phyloP scores from a whole-genome alignment of 2,888 invertebrate species.

The Sussaba pulchella region DNA sequence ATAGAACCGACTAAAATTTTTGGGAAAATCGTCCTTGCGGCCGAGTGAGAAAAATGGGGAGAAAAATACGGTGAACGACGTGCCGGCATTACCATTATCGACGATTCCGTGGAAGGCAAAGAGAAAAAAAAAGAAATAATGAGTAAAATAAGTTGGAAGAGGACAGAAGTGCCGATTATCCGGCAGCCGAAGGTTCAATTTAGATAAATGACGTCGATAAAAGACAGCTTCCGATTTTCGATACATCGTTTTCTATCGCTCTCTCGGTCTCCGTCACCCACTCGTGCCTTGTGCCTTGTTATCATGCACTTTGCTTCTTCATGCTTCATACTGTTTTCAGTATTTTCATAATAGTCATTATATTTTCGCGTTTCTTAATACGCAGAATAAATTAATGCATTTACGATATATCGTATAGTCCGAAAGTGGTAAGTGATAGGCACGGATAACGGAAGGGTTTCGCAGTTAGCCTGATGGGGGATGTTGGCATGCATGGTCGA shows the following conservation, averaged over 20 bases:
- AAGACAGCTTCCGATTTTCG: slow-evolving; percentile 53
- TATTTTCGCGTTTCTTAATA: no score
- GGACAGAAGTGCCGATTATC: slow-evolving; percentile 73
- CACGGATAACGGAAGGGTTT: no score
- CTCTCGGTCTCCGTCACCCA: background rate
- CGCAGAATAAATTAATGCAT: no score
- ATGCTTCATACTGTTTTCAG: no score
- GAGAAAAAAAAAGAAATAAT: background rate
- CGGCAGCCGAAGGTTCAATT: slow-evolving; percentile 73
- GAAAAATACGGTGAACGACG: slow-evolving; percentile 57
- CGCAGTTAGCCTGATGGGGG: no score
- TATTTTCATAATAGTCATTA: no score
- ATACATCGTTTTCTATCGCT: background rate
- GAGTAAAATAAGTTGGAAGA: background rate
- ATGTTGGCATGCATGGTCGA: no score
- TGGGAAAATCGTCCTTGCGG: background rate
- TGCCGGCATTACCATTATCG: slow-evolving; percentile 74
- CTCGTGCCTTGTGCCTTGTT: no score
- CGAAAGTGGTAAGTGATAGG: no score
- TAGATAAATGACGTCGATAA: slow-evolving; percentile 72
- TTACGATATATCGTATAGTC: no score
- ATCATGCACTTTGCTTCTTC: no score
- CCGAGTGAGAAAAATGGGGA: slow-evolving; percentile 22
- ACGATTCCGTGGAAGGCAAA: slow-evolving; percentile 76
- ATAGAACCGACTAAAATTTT: slow-evolving; percentile 21